These are phyloP conservation scores for Dilophus febrilis DNA, from an alignment of 2,888 invertebrate genomes.

Conservation along the genomic window DNA sequence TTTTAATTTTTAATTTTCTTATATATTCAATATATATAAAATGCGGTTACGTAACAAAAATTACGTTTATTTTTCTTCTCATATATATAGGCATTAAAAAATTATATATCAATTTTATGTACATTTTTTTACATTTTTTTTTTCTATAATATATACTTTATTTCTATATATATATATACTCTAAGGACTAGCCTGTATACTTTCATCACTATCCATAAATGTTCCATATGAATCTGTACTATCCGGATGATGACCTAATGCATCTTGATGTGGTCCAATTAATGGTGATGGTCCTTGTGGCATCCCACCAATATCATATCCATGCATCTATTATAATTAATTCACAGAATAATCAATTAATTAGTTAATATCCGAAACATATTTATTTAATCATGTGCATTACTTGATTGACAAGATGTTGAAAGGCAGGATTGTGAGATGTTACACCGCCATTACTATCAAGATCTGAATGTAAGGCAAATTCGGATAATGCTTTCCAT, in stretches of 20 bases:
- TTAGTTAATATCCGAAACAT: not conserved
- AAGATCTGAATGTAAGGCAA: slow-evolving; percentile 85
- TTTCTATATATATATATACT: no score
- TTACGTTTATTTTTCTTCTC: no score
- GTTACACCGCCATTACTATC: slow-evolving; percentile 58
- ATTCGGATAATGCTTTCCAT: slow-evolving; percentile 93
- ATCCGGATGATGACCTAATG: slow-evolving; percentile 52
- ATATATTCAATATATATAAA: no score
- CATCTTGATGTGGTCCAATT: slow-evolving; percentile 37
- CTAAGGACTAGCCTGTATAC: slow-evolving; percentile 58
- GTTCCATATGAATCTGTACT: slow-evolving; percentile 79
- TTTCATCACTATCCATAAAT: slow-evolving; percentile 79
- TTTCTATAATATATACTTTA: no score
- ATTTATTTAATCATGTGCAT: slow-evolving; percentile 11
- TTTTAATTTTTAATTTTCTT: no score
- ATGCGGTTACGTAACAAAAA: no score
- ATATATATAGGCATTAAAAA: no score
- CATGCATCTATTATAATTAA: slow-evolving; percentile 58
- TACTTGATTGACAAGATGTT: slow-evolving; percentile 93
- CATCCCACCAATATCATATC: slow-evolving; percentile 56
- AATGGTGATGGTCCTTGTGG: slow-evolving; percentile 37
- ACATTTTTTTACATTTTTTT: no score
- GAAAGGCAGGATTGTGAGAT: slow-evolving; percentile 79
- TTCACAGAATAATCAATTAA: slow-evolving; percentile 4
- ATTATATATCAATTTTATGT: no score